Conservation (phyloP, 2,797 vertebrate genomes). For the Lepus townsendii region DNA sequence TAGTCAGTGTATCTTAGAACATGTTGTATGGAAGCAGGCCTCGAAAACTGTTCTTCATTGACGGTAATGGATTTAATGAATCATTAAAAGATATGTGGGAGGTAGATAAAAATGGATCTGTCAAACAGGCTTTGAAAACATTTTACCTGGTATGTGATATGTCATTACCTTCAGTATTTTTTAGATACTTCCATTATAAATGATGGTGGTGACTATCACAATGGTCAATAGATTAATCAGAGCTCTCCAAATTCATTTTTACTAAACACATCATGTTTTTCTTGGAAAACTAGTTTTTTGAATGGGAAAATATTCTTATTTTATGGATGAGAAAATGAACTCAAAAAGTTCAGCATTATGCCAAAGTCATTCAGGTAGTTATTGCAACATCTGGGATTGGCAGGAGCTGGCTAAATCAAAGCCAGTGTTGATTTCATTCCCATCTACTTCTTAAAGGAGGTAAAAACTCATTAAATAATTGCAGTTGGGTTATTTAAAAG, state of each 20-base stretch:
- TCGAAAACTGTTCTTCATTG: not conserved
- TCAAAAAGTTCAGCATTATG: not conserved
- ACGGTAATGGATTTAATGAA: not conserved
- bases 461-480: not conserved
- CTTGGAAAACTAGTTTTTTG: not conserved
- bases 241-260: not conserved
- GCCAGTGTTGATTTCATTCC: not conserved
- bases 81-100: not conserved
- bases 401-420: not conserved
- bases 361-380: not conserved
- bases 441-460: not conserved
- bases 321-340: not conserved
- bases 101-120: slow-evolving; percentile 14
- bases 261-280: not conserved
- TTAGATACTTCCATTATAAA: not conserved
- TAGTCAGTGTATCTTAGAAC: not conserved
- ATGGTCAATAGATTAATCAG: too few relatives aligned
- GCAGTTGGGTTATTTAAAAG: not conserved
- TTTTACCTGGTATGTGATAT: not conserved
- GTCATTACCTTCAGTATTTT: not conserved
- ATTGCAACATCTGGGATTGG: not conserved
- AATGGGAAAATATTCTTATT: not conserved
- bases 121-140: slow-evolving; percentile 30
- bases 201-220: not conserved
- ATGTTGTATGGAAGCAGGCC: not conserved